A percentile compares a stretch with the other conserved stretches of the same genome.
phyloP scores from a whole-genome alignment of 2,888 invertebrate genomes.

The Ptilodon capucinus region DNA sequence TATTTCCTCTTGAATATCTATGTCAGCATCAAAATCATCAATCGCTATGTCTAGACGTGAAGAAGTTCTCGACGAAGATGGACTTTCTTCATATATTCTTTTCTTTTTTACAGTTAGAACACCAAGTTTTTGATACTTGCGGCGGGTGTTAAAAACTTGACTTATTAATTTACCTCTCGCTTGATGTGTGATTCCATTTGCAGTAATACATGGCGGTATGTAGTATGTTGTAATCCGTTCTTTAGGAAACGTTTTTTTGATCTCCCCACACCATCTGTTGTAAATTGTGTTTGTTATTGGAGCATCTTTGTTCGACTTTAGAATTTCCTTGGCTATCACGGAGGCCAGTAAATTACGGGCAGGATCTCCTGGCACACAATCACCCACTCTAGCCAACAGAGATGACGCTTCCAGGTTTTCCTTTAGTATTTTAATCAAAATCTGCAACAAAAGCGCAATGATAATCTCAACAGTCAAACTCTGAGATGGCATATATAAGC shows the following conservation, averaged over 20 bases:
- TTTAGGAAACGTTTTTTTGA: slow-evolving; percentile 3
- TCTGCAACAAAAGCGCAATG: not conserved
- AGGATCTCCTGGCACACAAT: not conserved
- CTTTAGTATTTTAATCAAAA: not conserved
- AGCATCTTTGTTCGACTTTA: not conserved
- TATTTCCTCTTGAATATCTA: not conserved
- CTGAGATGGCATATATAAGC: no score
- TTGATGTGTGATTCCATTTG: not conserved
- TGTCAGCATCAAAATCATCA: not conserved
- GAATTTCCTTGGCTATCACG: slow-evolving; percentile 1
- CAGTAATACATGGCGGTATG: slow-evolving; percentile 5
- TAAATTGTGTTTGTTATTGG: not conserved
- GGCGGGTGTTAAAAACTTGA: slow-evolving; percentile 11
- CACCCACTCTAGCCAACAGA: not conserved
- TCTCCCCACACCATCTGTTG: not conserved
- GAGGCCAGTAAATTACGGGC: slow-evolving; percentile 1
- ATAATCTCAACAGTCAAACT: no score
- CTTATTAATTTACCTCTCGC: slow-evolving; percentile 14
- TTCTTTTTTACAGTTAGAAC: not conserved
- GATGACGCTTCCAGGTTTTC: not conserved
- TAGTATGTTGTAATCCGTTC: slow-evolving; percentile 4
- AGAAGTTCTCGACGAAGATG: not conserved
- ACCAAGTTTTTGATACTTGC: not conserved
- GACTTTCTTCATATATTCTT: not conserved
- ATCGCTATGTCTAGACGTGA: not conserved